A percentile compares a stretch with the other conserved stretches of the same genome.
Conservation (phyloP, 2,113 vertebrate species). For the Oryzias celebensis region DNA sequence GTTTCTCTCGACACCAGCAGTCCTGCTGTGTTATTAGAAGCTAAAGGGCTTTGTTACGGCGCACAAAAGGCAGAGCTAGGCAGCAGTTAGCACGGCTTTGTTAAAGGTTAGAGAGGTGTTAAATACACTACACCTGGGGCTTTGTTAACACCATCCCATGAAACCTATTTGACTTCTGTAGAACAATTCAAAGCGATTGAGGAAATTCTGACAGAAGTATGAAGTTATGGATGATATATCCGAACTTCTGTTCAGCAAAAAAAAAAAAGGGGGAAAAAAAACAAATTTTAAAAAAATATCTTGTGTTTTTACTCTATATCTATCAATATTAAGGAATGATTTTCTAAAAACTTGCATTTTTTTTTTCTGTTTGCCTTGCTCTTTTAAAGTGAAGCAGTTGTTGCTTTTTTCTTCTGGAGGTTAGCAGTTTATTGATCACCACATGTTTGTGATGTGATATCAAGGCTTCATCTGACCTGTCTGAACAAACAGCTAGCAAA, state of each 20-base stretch:
- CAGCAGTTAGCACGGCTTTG: slow-evolving; percentile 72
- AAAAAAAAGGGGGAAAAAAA: not conserved
- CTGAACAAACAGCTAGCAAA: slow-evolving; percentile 22
- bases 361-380: no score
- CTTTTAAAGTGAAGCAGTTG: slow-evolving; percentile 34
- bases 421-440: slow-evolving; percentile 51
- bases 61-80: slow-evolving; percentile 73
- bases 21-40: slow-evolving; percentile 68
- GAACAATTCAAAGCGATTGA: slow-evolving; percentile 27
- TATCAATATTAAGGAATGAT: no score
- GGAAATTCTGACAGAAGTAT: not conserved
- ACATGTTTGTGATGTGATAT: slow-evolving; percentile 54
- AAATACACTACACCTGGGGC: slow-evolving; percentile 72
- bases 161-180: slow-evolving; percentile 38
- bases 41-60: slow-evolving; percentile 74
- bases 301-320: no score
- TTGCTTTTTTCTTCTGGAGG: slow-evolving; percentile 26
- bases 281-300: slow-evolving; percentile 19
- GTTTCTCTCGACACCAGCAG: slow-evolving; percentile 67
- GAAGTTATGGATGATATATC: not conserved
- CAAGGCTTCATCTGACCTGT: slow-evolving; percentile 44
- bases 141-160: slow-evolving; percentile 70
- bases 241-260: not conserved
- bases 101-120: slow-evolving; percentile 74
- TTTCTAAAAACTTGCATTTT: no score